Evolutionary conservation across 2,888 invertebrate species (phyloP), one percentile per base, ranked within the genome.

Genomic region (Oscheius sp.): DNA sequence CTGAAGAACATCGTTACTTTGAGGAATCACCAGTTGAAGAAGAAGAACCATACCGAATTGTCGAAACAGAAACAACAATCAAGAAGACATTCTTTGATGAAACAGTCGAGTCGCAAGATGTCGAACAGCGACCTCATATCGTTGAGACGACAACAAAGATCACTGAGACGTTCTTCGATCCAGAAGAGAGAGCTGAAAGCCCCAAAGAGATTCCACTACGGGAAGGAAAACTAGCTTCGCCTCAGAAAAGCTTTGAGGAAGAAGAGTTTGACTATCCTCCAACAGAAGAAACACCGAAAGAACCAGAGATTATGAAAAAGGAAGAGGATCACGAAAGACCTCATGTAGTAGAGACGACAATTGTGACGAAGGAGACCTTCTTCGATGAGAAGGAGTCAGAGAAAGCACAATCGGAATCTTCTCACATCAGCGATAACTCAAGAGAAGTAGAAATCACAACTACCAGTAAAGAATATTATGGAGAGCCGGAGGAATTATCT

Each of bases 71-170:
- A 8, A 57, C 57, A 12, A 57, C 57, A 6, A 44, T 57, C 41
- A 57, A 41, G 38, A 44, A 57, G 41, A 57, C 57, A 8, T 44
- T 24, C 41, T 57, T 57, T 26, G 57, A 54, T 32, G 54, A 54
- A 26, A 3, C 30, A 20, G 65, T 65, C 14, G 65, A 66, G 28
- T 62, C 61, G 17, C 12, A 6, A n/a, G n/a, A 28, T 4, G 50
- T 6, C 2, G 54, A 61, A 28, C 51, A 62, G 32, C 20, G 33
- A 8, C 63, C 51, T 36, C 47, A 47, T 47, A 3, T 24, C 22
- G 61, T 44, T 24, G 44, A 62, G 17, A 17, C 62, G 49, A 45
- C 62, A 9, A 32, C 17, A 47, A 20, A 44, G n/a, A 56, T 36
- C 8, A 56, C 38, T 28, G 57, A 51, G 22, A 57, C 9, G 12